Conservation (phyloP, 1,140 invertebrate genomes). For the Drosophila azteca region DNA sequence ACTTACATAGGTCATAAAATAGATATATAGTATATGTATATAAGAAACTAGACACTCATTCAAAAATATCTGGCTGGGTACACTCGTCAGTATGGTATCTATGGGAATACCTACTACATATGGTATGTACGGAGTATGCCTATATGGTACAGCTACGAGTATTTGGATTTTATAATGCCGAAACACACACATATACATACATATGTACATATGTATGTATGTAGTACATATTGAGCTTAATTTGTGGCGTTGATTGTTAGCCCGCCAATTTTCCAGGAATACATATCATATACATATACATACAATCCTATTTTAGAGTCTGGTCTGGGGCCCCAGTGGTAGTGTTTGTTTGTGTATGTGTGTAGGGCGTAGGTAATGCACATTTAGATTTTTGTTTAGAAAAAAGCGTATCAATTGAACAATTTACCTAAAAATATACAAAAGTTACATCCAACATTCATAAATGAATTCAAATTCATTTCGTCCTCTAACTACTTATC, state of each 20-base stretch:
- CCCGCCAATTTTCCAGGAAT: constrained; percentile 14
- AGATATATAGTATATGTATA: constrained; percentile 1
- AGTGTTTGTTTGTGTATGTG: background rate
- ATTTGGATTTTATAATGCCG: constrained; percentile 1
- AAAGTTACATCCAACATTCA: constrained; percentile 60
- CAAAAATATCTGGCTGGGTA: constrained; percentile 17
- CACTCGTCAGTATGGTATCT: background rate
- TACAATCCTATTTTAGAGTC: constrained; percentile 15
- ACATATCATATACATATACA: background rate
- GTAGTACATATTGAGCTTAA: constrained; percentile 18
- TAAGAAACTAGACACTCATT: constrained; percentile 23
- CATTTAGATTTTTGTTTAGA: constrained; percentile 61
- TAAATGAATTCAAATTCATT: constrained; percentile 32
- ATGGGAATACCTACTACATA: constrained; percentile 2
- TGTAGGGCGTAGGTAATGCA: constrained; percentile 34
- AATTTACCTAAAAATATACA: constrained; percentile 68
- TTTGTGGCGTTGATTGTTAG: constrained; percentile 9
- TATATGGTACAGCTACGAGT: constrained; percentile 13
- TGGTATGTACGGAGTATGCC: no score
- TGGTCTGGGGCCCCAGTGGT: constrained; percentile 15
- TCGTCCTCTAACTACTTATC: constrained; percentile 59
- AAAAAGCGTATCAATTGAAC: constrained; percentile 71
- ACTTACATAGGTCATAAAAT: constrained; percentile 1
- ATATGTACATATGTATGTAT: no score
- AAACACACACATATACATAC: constrained; percentile 11